Conservation (phyloP, 2,113 vertebrate genomes). For the Corythoichthys haematopterus region DNA sequence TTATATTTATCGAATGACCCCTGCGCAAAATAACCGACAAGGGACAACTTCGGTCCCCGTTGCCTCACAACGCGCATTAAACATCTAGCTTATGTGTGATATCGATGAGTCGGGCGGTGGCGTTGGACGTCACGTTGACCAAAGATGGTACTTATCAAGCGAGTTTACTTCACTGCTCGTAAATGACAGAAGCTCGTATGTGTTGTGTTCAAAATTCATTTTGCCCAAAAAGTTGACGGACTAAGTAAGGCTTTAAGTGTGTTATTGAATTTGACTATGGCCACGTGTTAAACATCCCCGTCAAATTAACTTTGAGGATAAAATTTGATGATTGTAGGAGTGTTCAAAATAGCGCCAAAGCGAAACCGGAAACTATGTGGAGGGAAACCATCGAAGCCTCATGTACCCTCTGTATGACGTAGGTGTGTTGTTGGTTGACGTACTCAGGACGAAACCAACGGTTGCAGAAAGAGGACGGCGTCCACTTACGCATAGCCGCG, state of each 20-base stretch:
- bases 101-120: no score
- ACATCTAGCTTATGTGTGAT: no score
- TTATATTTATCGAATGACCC: no score
- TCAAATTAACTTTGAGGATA: not conserved
- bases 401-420: constrained; percentile 26
- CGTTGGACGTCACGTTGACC: not conserved
- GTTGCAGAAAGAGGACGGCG: constrained; percentile 1
- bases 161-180: not conserved
- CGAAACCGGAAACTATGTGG: not conserved
- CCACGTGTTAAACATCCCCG: no score
- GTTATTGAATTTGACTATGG: not conserved
- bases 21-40: no score
- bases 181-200: not conserved
- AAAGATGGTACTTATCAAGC: constrained; percentile 10
- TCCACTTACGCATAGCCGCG: constrained; percentile 9
- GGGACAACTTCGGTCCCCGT: no score
- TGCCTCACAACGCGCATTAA: no score
- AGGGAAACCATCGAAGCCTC: rapidly evolving
- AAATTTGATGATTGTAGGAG: no score
- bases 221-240: not conserved
- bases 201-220: not conserved
- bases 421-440: constrained; percentile 23
- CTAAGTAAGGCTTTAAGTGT: not conserved
- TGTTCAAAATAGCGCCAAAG: not conserved
- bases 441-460: not conserved